Conservation (phyloP, 2,797 vertebrate genomes). For the Echeneis naucrates region DNA sequence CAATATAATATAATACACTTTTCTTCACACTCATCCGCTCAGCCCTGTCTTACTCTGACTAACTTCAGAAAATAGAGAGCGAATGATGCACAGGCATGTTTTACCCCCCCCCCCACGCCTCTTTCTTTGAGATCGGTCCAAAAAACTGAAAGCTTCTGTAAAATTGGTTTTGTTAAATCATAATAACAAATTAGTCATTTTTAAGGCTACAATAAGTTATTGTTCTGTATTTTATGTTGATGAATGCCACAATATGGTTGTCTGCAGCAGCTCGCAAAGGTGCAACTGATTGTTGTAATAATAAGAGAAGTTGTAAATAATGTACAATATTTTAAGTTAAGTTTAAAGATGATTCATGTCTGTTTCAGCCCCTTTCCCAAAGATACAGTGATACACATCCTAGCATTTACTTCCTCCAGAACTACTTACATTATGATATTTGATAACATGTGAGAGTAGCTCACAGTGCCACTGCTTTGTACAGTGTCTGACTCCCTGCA, state of each 20-base stretch:
- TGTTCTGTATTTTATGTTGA: neutral
- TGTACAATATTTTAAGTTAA: too few species aligned
- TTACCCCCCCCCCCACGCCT: too few species aligned
- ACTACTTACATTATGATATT: slow-evolving; percentile 7
- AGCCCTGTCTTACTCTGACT: neutral
- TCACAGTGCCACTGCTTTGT: neutral
- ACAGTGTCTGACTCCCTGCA: slow-evolving; percentile 9
- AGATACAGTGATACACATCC: too few species aligned
- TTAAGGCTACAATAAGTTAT: neutral
- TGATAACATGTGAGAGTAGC: neutral
- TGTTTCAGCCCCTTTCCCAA: too few species aligned
- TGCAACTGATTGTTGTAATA: too few species aligned
- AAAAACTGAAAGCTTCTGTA: neutral
- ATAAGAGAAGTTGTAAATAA: too few species aligned
- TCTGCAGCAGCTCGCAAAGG: too few species aligned
- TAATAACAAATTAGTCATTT: neutral
- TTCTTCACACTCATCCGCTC: slow-evolving; percentile 21
- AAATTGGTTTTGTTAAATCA: neutral
- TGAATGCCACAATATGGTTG: too few species aligned
- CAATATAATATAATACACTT: slow-evolving; percentile 8
- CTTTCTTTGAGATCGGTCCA: neutral
- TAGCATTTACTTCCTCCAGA: neutral
- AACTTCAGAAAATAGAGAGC: neutral
- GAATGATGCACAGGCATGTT: neutral
- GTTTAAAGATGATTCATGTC: too few species aligned